phyloP scores from a whole-genome alignment of 1,140 invertebrate genomes.

The Neodiprion pinetum region DNA sequence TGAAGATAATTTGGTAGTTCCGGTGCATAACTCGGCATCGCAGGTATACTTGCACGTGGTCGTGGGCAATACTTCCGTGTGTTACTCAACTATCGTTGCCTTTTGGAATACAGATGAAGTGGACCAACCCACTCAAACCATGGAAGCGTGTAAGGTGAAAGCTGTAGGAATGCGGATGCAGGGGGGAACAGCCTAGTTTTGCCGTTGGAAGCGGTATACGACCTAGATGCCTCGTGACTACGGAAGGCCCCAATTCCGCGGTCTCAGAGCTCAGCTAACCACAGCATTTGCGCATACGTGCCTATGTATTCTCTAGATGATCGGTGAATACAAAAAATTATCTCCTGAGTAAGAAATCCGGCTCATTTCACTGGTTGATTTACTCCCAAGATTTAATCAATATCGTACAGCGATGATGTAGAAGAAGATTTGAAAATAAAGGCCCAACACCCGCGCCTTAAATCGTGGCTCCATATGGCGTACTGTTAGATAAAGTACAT shows the following conservation, averaged over 20 bases:
- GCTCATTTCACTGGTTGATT: too few species aligned
- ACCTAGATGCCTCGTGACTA: background rate
- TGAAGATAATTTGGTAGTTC: too few species aligned
- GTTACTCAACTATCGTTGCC: background rate
- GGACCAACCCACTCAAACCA: background rate
- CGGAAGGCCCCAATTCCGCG: background rate
- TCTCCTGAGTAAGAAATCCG: too few species aligned
- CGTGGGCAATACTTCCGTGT: background rate
- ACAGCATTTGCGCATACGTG: background rate
- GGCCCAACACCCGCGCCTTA: background rate
- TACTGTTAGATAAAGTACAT: too few species aligned
- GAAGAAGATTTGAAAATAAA: background rate
- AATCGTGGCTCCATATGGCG: too few species aligned
- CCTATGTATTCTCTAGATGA: too few species aligned
- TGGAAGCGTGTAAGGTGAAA: background rate
- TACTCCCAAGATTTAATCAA: too few species aligned
- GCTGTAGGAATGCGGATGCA: conserved; percentile 6
- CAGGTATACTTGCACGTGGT: background rate
- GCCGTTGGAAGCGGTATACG: background rate
- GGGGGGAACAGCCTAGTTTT: background rate
- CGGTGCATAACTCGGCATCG: too few species aligned
- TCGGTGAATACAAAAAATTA: too few species aligned
- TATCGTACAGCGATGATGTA: background rate
- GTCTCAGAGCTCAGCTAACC: background rate
- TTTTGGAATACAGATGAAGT: conserved; percentile 1